Evolutionary conservation across 2,888 invertebrate genomes (phyloP), one percentile per base, ranked within the genome.

Genomic region (Cephus rjabovi): DNA sequence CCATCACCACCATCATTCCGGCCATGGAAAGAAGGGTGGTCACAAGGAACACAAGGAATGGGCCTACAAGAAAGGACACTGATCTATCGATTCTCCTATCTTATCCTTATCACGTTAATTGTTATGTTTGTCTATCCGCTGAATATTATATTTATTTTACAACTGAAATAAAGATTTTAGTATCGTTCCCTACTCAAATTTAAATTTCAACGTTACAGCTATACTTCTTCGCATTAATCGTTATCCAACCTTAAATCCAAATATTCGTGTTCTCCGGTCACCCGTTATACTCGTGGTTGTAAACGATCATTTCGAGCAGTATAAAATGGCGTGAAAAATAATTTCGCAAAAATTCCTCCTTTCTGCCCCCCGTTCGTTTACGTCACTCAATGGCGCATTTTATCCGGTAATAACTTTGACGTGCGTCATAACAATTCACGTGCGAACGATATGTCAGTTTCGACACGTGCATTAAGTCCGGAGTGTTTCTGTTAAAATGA

Each of bases 31-130:
- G 92, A 97, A 97, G 90, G 96, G 96, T 15, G 96, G 95, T 73
- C 95, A 96, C 87, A 95, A 95, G 81, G 95, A 95, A 84, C 95
- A 96, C 91, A 96, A 96, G 91, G 95, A 96, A 90, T 96, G 95
- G 94, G 95, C 95, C 81, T 95, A 94, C 88, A 93, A 92, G 82
- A 93, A 93, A 84, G 92, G 93, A 4, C 91, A 92, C 81, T 88
- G 82, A 84, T 73, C 76, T 11, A 11, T 71, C 31, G 73, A 68
- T 69, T 34, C 69, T 75, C 73, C 12, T 70, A 11, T 73, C n/a
- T 74, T 76, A 34, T 76, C 35, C 37, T 34, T 35, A 37, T 73
- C 37, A 76, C 70, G 71, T 71, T 74, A 30, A 34, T 37, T 79
- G 74, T n/a, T 37, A 35, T 37, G 9, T 33, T 35, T 35, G 34